These are phyloP conservation scores for Calonectris borealis DNA, from an alignment of 2,113 vertebrate genomes.

Conservation along the genomic window DNA sequence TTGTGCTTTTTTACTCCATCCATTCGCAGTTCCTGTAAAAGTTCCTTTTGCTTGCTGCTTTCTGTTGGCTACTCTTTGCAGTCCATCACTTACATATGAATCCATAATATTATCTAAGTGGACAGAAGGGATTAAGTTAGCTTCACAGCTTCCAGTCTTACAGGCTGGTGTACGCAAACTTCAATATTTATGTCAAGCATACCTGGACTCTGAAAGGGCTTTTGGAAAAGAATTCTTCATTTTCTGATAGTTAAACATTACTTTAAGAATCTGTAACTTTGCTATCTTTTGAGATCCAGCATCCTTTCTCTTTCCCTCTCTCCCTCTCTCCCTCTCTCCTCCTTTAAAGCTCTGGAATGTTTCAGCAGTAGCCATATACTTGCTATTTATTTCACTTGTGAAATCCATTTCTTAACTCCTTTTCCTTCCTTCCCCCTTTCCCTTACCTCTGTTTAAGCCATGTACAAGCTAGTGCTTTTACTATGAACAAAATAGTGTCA, in stretches of 20 bases:
- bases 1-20: background rate
- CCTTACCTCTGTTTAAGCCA: background rate
- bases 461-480: background rate
- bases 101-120: background rate
- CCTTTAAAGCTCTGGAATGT: background rate
- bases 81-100: background rate
- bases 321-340: fast-evolving
- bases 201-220: background rate
- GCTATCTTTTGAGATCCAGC: background rate
- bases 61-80: background rate
- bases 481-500: background rate
- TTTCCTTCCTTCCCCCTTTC: background rate
- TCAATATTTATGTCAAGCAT: background rate
- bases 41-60: background rate
- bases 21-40: background rate
- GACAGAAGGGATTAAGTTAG: background rate
- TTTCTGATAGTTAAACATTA: background rate
- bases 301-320: background rate
- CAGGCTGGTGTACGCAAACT: background rate
- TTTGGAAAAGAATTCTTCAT: background rate
- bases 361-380: background rate
- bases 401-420: background rate
- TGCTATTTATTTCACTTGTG: background rate
- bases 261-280: background rate
- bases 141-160: background rate